Percentiles rank a stretch among this genome's conserved stretches.
Evolutionary conservation across 2,888 invertebrate genomes (phyloP).

Genomic region (Machimus atricapillus): DNA sequence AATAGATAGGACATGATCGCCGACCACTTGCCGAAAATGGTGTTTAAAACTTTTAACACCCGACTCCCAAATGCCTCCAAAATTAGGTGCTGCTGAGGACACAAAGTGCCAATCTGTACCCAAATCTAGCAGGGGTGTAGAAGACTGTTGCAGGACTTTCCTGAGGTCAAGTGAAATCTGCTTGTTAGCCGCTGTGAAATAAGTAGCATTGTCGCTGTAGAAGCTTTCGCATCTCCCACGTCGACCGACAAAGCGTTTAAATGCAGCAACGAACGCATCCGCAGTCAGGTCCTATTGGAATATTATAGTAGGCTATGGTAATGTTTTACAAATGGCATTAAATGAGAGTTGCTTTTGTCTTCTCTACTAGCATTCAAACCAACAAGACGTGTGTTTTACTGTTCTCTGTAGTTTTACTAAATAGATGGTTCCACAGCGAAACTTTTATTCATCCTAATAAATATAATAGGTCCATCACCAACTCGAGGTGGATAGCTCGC

Average conservation of each 20-base stretch:
- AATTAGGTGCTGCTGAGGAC: slow-evolving; percentile 52
- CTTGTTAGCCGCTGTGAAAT: background rate
- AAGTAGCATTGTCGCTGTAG: background rate
- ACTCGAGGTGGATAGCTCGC: background rate
- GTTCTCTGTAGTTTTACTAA: too few species aligned
- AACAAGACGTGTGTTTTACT: too few species aligned
- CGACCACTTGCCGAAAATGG: too few species aligned
- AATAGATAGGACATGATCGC: slow-evolving; percentile 48
- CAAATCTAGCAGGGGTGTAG: background rate
- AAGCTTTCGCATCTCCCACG: background rate
- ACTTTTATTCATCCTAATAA: too few species aligned
- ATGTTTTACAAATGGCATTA: too few species aligned
- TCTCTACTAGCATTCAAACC: too few species aligned
- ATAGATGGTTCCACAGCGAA: too few species aligned
- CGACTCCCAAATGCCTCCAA: slow-evolving; percentile 54
- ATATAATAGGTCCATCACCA: background rate
- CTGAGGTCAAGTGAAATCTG: background rate
- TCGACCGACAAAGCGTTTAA: too few species aligned
- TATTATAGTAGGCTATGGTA: too few species aligned
- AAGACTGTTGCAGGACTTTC: background rate
- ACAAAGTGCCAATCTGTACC: slow-evolving; percentile 52
- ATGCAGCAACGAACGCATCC: background rate
- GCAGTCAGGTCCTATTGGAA: too few species aligned
- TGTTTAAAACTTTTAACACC: slow-evolving; percentile 49
- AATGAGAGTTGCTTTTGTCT: too few species aligned